Percentiles rank a stretch among this genome's conserved stretches.
Conservation (phyloP, 2,888 invertebrate species). For the Azorinus chamasolen region DNA sequence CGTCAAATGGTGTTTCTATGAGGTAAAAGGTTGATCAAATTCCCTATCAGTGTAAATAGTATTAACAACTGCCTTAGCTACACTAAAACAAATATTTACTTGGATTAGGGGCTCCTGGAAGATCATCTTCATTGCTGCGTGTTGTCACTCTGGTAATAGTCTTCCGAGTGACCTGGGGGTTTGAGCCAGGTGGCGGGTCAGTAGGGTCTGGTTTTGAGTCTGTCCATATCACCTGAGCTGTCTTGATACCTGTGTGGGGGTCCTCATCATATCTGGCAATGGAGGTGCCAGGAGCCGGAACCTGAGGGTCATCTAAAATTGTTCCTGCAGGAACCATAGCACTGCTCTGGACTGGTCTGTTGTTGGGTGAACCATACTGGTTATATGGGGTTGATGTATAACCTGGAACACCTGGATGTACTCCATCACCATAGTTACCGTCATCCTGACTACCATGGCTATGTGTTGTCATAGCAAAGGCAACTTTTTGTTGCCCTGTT, state of each 20-base stretch:
- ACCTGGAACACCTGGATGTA: conserved; percentile 66
- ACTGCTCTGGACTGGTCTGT: conserved; percentile 26
- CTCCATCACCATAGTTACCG: conserved; percentile 28
- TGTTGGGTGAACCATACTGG: conserved; percentile 28
- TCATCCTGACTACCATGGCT: conserved; percentile 50
- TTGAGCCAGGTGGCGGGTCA: conserved; percentile 76
- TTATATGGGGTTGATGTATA: conserved; percentile 73
- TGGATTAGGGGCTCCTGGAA: conserved; percentile 73
- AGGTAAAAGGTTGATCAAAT: too few species aligned
- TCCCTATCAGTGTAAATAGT: too few species aligned
- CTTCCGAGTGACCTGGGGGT: conserved; percentile 78
- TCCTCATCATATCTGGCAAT: conserved; percentile 76
- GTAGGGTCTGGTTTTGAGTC: conserved; percentile 78
- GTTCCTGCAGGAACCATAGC: conserved; percentile 67
- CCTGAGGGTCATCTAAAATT: conserved; percentile 70
- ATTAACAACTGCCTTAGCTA: too few species aligned
- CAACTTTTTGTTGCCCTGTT: conserved; percentile 70
- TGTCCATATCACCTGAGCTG: conserved; percentile 80
- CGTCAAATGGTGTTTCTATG: too few species aligned
- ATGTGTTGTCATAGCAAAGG: conserved; percentile 68
- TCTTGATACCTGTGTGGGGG: conserved; percentile 74
- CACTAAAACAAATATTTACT: too few species aligned
- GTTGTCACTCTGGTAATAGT: conserved; percentile 80
- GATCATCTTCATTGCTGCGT: conserved; percentile 69
- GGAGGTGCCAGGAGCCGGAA: conserved; percentile 75